Evolutionary conservation across 1,140 invertebrate genomes (phyloP), one percentile per base, ranked within the genome.

Genomic region (Drosophila triauraria): DNA sequence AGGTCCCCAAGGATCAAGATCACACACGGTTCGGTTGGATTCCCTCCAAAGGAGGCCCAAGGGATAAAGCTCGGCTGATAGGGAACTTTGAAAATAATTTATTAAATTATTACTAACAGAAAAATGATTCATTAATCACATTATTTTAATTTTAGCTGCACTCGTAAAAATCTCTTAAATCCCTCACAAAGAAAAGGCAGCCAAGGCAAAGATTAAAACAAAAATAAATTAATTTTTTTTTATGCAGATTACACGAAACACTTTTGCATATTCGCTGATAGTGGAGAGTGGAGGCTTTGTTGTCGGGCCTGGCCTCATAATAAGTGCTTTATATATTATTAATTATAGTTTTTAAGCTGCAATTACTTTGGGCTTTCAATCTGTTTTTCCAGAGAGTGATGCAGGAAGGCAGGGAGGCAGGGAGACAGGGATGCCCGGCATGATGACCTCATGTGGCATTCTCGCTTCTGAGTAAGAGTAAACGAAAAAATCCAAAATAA

Each of bases 401-500:
- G 35, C 30, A 32, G 50, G 12, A 30, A 32, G 50, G 12, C 30
- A 32, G 35, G 12, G 1, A 35, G 17, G 27, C 51, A 38, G 25
- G 12, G 1, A 35, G 17, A n/a, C 51, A 38, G 25, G 25, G 25
- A 59, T 62, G 20, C 17, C 43, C 46, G 32, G 56, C 57, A 70
- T 63, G 62, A 65, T 63, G 62, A 80, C 59, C 56, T 58, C 74
- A 61, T 82, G 80, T 46, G 61, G 74, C 71, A 75, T 12, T 20
- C 53, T 65, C 64, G 65, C 63, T 79, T 65, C 70, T 65, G 71
- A 71, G 83, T 80, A 80, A 78, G 70, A 83, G 84, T 75, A 83
- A 83, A 83, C 68, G 84, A 82, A 84, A 80, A 85, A 68, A 62
- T 51, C 62, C 48, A 75, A 87, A 80, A 78, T 71, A 87, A 88